Evolutionary conservation across 2,888 invertebrate species (phyloP).

Genomic region (Halictus quadricinctus): DNA sequence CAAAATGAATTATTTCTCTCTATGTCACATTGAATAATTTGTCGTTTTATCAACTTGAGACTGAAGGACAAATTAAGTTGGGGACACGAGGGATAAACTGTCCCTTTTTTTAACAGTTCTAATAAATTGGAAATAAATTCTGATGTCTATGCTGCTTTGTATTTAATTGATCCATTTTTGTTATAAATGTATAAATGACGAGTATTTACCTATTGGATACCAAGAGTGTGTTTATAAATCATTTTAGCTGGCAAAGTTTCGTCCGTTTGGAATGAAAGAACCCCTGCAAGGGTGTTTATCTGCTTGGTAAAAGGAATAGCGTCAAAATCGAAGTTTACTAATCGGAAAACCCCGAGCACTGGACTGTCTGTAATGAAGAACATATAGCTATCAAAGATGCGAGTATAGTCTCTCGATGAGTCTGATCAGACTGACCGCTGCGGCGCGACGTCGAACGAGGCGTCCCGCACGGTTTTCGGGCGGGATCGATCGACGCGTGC

Average conservation of each 20-base stretch:
- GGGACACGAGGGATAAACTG: neutral
- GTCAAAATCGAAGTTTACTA: neutral
- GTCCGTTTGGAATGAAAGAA: too few relatives aligned
- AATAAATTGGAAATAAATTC: too few relatives aligned
- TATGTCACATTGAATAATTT: neutral
- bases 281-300: neutral
- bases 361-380: neutral
- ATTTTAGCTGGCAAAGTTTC: too few relatives aligned
- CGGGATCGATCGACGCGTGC: neutral
- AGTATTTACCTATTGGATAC: too few relatives aligned
- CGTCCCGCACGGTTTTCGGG: neutral
- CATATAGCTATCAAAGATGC: neutral
- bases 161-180: too few relatives aligned
- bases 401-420: neutral
- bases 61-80: neutral
- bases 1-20: too few relatives aligned
- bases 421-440: neutral
- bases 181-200: too few relatives aligned
- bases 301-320: neutral
- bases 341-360: neutral
- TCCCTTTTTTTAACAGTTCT: too few relatives aligned
- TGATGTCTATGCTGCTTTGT: too few relatives aligned
- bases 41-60: neutral
- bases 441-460: neutral
- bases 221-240: too few relatives aligned